A percentile compares a stretch with the other conserved stretches of the same genome.
Conservation (phyloP, 2,113 vertebrate genomes). For the Strigops habroptila region DNA sequence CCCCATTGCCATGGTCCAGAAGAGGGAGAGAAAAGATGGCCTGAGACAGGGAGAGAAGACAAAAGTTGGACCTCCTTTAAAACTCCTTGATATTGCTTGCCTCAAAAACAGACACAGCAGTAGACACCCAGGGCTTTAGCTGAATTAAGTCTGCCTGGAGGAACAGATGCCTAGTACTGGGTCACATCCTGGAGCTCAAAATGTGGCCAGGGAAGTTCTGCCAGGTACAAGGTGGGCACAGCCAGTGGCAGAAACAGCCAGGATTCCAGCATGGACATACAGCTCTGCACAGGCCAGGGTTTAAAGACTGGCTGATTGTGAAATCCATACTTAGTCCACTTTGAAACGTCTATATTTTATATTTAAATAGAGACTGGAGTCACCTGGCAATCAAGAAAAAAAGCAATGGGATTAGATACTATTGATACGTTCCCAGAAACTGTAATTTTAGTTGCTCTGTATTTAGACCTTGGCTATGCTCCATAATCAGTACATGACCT, state of each 20-base stretch:
- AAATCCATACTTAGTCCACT: background rate
- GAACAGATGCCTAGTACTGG: background rate
- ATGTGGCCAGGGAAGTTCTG: background rate
- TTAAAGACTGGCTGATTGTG: background rate
- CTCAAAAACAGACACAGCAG: background rate
- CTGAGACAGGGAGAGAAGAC: background rate
- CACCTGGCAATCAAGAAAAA: background rate
- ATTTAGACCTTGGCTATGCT: background rate
- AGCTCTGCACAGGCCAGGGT: background rate
- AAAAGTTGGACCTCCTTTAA: background rate
- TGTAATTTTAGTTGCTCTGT: background rate
- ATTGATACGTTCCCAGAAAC: background rate
- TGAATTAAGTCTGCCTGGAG: background rate
- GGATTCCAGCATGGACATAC: background rate
- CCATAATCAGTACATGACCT: background rate
- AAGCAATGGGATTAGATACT: background rate
- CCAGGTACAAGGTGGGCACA: background rate
- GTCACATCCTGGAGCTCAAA: background rate
- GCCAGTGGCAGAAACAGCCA: background rate
- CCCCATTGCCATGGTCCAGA: background rate
- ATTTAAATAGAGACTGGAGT: background rate
- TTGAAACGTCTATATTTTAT: background rate
- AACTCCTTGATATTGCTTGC: background rate
- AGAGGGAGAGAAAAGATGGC: background rate
- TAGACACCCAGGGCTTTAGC: background rate